Conservation (phyloP, 2,113 vertebrate species). For the Syrmaticus mikado region DNA sequence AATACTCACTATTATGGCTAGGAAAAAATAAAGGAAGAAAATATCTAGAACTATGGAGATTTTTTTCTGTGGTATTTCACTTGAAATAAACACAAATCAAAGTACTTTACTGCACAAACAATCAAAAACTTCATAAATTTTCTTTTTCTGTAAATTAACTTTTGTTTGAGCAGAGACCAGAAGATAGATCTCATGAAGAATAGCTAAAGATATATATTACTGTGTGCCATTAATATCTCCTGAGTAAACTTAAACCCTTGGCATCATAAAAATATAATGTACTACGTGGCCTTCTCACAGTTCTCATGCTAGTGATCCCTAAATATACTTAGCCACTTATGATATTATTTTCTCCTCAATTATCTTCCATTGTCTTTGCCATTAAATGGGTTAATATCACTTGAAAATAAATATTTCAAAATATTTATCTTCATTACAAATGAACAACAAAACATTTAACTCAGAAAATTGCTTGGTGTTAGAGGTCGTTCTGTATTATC, state of each 20-base stretch:
- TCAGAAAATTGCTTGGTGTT: background rate
- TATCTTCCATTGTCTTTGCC: background rate
- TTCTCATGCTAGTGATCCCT: background rate
- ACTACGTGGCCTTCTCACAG: background rate
- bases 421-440: background rate
- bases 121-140: background rate
- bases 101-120: background rate
- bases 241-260: background rate
- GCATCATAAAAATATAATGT: background rate
- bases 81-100: background rate
- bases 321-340: background rate
- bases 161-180: background rate
- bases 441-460: background rate
- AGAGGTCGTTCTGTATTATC: background rate
- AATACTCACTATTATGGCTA: background rate
- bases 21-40: conserved; percentile 36
- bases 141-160: background rate
- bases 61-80: background rate
- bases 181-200: background rate
- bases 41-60: background rate
- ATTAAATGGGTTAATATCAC: background rate
- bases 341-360: background rate
- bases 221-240: background rate
- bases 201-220: background rate
- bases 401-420: background rate